Conservation (phyloP, 2,797 vertebrate species). For the Pseudochirops cupreus region DNA sequence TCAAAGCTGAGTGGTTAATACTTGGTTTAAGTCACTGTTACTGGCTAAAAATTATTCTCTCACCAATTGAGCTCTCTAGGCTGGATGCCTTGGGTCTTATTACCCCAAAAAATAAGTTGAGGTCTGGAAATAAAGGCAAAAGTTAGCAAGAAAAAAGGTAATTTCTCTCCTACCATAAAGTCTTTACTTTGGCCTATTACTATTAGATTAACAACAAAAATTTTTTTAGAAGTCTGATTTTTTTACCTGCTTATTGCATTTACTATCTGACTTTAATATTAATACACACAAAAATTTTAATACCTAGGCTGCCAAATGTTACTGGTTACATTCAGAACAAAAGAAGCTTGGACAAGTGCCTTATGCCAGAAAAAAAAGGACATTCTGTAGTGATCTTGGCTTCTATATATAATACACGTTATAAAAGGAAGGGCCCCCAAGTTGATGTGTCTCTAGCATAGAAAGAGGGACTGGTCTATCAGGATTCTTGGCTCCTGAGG, state of each 20-base stretch:
- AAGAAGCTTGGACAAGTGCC: slow-evolving; percentile 8
- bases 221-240: neutral
- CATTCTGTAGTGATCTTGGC: neutral
- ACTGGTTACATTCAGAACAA: slow-evolving; percentile 30
- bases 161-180: neutral
- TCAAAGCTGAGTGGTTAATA: neutral
- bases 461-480: neutral
- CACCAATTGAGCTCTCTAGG: neutral
- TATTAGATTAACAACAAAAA: slow-evolving; percentile 21
- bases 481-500: neutral
- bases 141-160: slow-evolving; percentile 28
- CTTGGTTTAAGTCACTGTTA: neutral
- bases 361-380: neutral
- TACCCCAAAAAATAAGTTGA: neutral
- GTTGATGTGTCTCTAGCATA: neutral
- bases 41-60: neutral
- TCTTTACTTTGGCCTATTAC: neutral
- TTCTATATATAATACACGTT: neutral
- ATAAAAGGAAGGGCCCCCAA: neutral
- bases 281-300: slow-evolving; percentile 52
- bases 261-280: slow-evolving; percentile 41
- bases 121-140: neutral
- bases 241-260: neutral
- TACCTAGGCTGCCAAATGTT: slow-evolving; percentile 35
- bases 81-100: neutral